A percentile compares a stretch with the other conserved stretches of the same genome.
Evolutionary conservation across 2,797 vertebrate species (phyloP).

Genomic region (Ispidina lecontei): DNA sequence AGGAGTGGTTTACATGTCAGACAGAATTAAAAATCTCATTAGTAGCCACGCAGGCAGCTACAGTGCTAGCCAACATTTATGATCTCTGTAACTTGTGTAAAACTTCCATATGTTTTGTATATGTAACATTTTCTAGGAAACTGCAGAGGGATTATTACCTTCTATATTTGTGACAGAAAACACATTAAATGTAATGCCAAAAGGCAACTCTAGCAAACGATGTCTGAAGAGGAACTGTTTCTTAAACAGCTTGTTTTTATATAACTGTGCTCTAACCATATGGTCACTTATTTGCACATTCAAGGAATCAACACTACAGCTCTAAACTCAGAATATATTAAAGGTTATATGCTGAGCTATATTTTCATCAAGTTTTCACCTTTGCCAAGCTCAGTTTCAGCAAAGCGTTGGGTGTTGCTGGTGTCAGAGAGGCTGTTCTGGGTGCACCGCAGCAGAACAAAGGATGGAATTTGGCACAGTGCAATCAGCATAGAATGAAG

Average conservation of each 20-base stretch:
- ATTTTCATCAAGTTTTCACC: background rate
- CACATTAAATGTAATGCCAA: conserved; percentile 25
- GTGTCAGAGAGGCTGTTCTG: background rate
- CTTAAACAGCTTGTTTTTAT: background rate
- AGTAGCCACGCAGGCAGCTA: conserved; percentile 46
- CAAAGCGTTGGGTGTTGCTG: background rate
- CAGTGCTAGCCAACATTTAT: conserved; percentile 68
- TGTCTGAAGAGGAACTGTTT: conserved; percentile 4
- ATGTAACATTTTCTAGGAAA: conserved; percentile 43
- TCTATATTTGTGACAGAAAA: conserved; percentile 36
- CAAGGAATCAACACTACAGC: background rate
- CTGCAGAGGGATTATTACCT: conserved; percentile 57
- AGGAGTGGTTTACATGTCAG: conserved; percentile 51
- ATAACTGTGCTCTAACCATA: conserved; percentile 7
- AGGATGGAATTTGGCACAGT: background rate
- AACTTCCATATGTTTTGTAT: conserved; percentile 56
- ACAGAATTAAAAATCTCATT: conserved; percentile 66
- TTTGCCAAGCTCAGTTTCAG: background rate
- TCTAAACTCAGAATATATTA: background rate
- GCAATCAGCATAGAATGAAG: background rate
- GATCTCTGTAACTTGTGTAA: conserved; percentile 54
- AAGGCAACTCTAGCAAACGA: conserved; percentile 55
- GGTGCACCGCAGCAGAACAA: background rate
- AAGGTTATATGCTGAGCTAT: background rate
- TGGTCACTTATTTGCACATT: conserved; percentile 39